phyloP scores from a whole-genome alignment of 2,113 vertebrate genomes.

The Romanogobio albipinnatus region DNA sequence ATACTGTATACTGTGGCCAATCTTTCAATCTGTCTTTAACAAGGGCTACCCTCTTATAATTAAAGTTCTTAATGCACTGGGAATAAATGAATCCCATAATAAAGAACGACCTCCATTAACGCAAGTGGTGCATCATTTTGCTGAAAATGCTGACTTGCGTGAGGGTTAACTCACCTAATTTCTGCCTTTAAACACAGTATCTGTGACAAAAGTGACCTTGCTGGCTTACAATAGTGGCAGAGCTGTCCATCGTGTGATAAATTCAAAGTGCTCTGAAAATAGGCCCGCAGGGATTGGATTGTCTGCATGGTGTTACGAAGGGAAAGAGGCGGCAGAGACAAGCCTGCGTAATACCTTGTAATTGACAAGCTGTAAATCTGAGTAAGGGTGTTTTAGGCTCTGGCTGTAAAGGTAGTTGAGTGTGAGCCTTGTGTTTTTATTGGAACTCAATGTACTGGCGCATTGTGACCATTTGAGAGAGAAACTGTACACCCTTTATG shows the following conservation, averaged over 20 bases:
- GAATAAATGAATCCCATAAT: constrained; percentile 45
- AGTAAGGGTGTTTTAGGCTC: constrained; percentile 42
- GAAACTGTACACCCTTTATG: not conserved
- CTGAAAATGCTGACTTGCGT: constrained; percentile 44
- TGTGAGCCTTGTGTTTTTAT: constrained; percentile 23
- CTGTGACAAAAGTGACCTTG: constrained; percentile 45
- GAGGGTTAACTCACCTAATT: constrained; percentile 37
- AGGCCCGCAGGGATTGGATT: constrained; percentile 58
- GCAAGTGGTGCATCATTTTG: not conserved
- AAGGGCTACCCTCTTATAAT: constrained; percentile 9
- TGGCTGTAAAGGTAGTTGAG: constrained; percentile 33
- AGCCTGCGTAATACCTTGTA: constrained; percentile 57
- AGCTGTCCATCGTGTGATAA: constrained; percentile 48
- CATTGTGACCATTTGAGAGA: constrained; percentile 2
- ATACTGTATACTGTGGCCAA: not conserved
- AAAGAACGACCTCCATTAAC: constrained; percentile 33
- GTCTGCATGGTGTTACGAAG: constrained; percentile 46
- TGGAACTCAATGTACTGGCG: constrained; percentile 18
- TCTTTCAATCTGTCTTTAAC: constrained; percentile 21
- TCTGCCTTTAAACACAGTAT: constrained; percentile 48
- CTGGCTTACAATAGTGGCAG: constrained; percentile 54
- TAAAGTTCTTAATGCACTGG: constrained; percentile 31
- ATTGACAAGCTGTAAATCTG: constrained; percentile 59
- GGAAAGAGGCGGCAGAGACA: constrained; percentile 50
- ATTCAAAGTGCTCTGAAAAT: constrained; percentile 46